Evolutionary conservation across 2,797 vertebrate genomes (phyloP), one percentile per base, ranked within the genome.

Genomic region (Sternarchorhynchus goeldii): DNA sequence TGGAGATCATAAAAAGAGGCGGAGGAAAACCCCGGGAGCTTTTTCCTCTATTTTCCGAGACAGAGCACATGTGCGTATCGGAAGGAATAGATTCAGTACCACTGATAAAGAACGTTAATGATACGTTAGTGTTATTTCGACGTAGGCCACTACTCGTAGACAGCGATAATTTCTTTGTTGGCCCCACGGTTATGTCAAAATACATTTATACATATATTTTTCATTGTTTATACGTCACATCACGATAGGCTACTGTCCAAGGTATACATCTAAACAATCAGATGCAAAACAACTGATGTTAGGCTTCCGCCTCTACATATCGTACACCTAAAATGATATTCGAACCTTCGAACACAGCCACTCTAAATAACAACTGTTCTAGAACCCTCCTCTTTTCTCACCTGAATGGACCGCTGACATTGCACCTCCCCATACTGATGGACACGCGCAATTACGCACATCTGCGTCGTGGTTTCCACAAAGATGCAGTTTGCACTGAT

Each of bases 1-100:
- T 89, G 85, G 85, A 87, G 88, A 88, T 87, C 88, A 87, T 87
- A 90, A 84, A 90, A 87, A 86, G 84, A 86, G 75, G 78, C 75
- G 82, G 82, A 79, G 71, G 55, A 39, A 59, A 25, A 60, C 78
- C 70, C 56, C 81, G 50, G 76, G 77, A 82, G 88, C 31, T 78
- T 81, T 82, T 75, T 66, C 32, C 63, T 39, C 41, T 17, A 62
- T 65, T 53, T 57, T 75, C 36, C 4, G 56, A 39, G 36, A 79
- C 29, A 18, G 17, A 63, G 59, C 67, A 14, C 60, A 60, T 73
- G 78, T 78, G 78, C 64, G 68, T 79, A 73, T 25, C 73, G 63
- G 63, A 78, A 75, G 80, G 65, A 82, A 78, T 41, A 55, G 75
- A 77, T 29, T 58, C 20, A 78, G 39, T 45, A 58, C 18, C 36